A percentile compares a stretch with the other conserved stretches of the same genome.
Conservation (phyloP, 2,113 vertebrate species). For the Oxygymnocypris stewartii region DNA sequence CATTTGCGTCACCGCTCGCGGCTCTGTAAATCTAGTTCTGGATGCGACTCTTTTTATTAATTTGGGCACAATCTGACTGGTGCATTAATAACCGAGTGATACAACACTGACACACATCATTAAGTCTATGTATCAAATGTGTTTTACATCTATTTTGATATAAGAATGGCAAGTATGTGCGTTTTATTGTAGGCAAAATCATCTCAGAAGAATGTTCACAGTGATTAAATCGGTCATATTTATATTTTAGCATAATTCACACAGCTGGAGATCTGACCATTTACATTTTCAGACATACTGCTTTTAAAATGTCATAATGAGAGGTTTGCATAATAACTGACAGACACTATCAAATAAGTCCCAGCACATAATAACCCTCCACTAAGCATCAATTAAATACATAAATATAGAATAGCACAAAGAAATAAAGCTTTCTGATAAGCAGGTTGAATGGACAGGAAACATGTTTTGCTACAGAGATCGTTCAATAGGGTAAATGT, state of each 20-base stretch:
- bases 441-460: neutral
- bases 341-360: conserved; percentile 1
- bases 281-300: conserved; percentile 10
- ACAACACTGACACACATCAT: neutral
- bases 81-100: neutral
- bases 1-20: neutral
- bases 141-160: neutral
- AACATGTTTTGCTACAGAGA: neutral
- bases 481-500: neutral
- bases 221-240: neutral
- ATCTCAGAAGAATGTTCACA: neutral
- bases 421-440: neutral
- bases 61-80: neutral
- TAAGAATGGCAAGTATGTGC: neutral
- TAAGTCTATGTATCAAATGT: neutral
- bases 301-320: conserved; percentile 20
- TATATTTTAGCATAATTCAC: neutral
- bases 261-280: conserved; percentile 18
- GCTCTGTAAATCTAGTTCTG: neutral
- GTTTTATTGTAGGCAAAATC: neutral
- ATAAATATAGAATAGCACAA: neutral
- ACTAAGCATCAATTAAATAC: neutral
- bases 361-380: neutral
- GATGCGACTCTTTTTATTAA: neutral
- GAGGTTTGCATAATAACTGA: neutral